These are phyloP conservation scores for Nephrotoma guestfalica DNA, from an alignment of 2,888 invertebrate species.

Conservation along the genomic window DNA sequence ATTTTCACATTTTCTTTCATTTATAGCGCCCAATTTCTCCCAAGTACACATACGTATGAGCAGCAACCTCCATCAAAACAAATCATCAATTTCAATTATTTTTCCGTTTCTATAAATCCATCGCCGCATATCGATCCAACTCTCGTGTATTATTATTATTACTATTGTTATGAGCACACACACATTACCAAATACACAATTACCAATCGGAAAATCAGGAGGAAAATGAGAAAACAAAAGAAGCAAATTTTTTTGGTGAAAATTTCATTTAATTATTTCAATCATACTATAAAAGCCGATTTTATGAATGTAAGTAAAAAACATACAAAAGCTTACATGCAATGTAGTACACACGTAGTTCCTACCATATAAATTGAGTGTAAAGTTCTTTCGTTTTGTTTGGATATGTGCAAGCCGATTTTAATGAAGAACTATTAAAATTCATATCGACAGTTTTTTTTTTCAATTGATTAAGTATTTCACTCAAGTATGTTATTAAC, in stretches of 20 bases:
- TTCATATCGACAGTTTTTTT: too few species aligned
- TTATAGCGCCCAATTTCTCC: neutral
- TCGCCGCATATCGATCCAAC: neutral
- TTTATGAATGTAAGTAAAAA: neutral
- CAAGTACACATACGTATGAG: neutral
- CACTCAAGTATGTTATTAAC: too few species aligned
- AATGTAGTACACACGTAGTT: neutral
- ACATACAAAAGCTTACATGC: neutral
- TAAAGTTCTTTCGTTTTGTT: neutral
- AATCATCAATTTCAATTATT: neutral
- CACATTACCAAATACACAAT: neutral
- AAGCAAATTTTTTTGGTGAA: neutral
- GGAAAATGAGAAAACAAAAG: neutral
- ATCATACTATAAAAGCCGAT: neutral
- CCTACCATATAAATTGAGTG: neutral
- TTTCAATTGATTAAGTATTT: too few species aligned
- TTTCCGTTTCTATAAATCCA: neutral
- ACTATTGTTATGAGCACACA: neutral
- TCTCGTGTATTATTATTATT: neutral
- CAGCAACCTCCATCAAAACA: neutral
- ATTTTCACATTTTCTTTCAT: neutral
- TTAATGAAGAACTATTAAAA: too few species aligned
- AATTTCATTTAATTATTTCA: neutral
- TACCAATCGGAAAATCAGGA: neutral
- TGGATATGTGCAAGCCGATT: neutral